Percentiles rank a stretch among this genome's conserved stretches.
Conservation (phyloP, 2,113 vertebrate species). For the Henicopernis longicauda region DNA sequence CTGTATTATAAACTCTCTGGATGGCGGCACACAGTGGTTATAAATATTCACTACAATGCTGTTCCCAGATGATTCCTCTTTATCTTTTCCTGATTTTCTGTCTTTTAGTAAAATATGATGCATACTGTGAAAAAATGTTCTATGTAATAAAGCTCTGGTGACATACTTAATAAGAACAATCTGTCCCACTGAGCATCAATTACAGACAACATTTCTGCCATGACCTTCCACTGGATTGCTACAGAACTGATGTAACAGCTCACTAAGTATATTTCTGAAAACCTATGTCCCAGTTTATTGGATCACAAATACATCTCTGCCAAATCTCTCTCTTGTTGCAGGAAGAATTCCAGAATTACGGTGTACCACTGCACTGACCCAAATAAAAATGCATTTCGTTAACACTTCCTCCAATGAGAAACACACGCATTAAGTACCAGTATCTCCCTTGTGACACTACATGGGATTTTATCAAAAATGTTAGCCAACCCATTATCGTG, state of each 20-base stretch:
- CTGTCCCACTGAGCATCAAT: neutral
- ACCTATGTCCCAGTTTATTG: neutral
- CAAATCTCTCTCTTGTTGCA: neutral
- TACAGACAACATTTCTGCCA: neutral
- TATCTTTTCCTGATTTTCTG: neutral
- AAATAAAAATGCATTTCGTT: neutral
- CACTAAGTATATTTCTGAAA: neutral
- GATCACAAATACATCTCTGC: neutral
- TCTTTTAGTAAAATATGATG: neutral
- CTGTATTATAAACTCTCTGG: neutral
- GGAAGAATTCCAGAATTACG: neutral
- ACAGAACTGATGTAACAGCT: neutral
- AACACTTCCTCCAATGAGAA: neutral
- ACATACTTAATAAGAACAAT: conserved; percentile 20
- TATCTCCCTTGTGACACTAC: neutral
- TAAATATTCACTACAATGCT: neutral
- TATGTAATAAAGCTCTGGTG: neutral
- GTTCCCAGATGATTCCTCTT: neutral
- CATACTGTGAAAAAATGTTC: neutral
- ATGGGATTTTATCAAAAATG: neutral
- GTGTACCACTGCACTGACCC: neutral
- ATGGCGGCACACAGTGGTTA: neutral
- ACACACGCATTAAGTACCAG: neutral
- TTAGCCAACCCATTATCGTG: neutral
- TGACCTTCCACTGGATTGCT: neutral